Evolutionary conservation across 2,888 invertebrate genomes (phyloP).

Genomic region (Aleiodes leptofemur): DNA sequence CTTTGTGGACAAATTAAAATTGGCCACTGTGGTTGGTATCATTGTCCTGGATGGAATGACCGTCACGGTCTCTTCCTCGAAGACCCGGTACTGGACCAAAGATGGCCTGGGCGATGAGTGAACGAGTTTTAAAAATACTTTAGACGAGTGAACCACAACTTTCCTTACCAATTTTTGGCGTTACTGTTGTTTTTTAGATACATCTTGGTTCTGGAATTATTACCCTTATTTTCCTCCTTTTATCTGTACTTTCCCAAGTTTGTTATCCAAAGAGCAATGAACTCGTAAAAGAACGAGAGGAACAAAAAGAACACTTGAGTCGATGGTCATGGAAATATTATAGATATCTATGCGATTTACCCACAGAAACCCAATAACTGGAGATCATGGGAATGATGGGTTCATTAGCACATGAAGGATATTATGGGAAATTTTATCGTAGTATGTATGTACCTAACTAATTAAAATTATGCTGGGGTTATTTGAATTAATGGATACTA

Average conservation of each 20-base stretch:
- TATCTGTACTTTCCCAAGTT: slow-evolving; percentile 3
- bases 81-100: slow-evolving; percentile 30
- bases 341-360: slow-evolving; percentile 28
- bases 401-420: too few species aligned
- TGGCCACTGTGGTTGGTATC: slow-evolving; percentile 20
- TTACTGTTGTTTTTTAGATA: slow-evolving; percentile 35
- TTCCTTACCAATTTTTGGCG: slow-evolving; percentile 31
- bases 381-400: slow-evolving; percentile 16
- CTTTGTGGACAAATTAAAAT: slow-evolving; percentile 29
- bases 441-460: too few species aligned
- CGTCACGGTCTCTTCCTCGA: slow-evolving; percentile 45
- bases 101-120: slow-evolving; percentile 39
- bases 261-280: slow-evolving; percentile 48
- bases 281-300: slow-evolving; percentile 32
- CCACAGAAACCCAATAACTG: slow-evolving; percentile 20
- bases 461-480: too few species aligned
- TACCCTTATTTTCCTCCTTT: neutral
- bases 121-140: slow-evolving; percentile 47
- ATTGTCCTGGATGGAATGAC: slow-evolving; percentile 39
- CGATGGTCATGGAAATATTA: slow-evolving; percentile 39
- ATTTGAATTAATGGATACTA: too few species aligned
- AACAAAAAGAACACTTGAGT: slow-evolving; percentile 25
- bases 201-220: neutral
- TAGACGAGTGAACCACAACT: slow-evolving; percentile 25
- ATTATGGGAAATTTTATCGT: too few species aligned